Percentiles rank a stretch among this genome's conserved stretches.
Evolutionary conservation across 2,888 invertebrate genomes (phyloP).

Genomic region (Andrena bicolor): DNA sequence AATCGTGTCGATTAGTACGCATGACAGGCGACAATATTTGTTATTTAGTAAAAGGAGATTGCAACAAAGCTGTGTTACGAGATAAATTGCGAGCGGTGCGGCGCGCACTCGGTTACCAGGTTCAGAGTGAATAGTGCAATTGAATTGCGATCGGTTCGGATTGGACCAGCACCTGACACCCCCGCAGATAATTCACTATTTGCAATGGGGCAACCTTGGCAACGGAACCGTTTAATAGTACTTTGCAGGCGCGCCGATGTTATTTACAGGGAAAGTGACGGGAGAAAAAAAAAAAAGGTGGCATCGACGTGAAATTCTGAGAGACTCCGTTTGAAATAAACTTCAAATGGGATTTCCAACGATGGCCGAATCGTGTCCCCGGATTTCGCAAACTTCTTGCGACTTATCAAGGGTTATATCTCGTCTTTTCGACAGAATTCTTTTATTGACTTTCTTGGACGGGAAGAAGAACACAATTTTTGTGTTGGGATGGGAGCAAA

Average conservation of each 20-base stretch:
- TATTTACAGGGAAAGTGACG: conserved; percentile 49
- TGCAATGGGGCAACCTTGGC: conserved; percentile 73
- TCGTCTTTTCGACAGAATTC: too few species aligned
- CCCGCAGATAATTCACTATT: conserved; percentile 77
- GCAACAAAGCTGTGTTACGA: conserved; percentile 60
- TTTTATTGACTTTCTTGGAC: too few species aligned
- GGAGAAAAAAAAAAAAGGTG: conserved; percentile 24
- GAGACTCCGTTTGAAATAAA: neutral
- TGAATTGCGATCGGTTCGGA: conserved; percentile 79
- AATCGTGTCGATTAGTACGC: neutral
- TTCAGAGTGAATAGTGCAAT: conserved; percentile 80
- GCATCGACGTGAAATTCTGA: neutral
- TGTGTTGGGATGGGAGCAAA: too few species aligned
- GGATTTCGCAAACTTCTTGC: too few species aligned
- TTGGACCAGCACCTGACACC: conserved; percentile 81
- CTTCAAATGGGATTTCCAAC: neutral
- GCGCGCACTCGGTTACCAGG: conserved; percentile 74
- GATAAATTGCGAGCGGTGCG: conserved; percentile 65
- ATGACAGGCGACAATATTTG: conserved; percentile 23
- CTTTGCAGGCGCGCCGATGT: conserved; percentile 58
- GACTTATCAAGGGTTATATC: too few species aligned
- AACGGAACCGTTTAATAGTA: conserved; percentile 64
- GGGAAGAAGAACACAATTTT: too few species aligned
- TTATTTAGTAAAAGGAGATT: conserved; percentile 34
- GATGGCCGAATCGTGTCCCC: too few species aligned